A percentile compares a stretch with the other conserved stretches of the same genome.
These are phyloP conservation scores for Eumeta japonica DNA, from an alignment of 1,140 invertebrate species.

Conservation along the genomic window DNA sequence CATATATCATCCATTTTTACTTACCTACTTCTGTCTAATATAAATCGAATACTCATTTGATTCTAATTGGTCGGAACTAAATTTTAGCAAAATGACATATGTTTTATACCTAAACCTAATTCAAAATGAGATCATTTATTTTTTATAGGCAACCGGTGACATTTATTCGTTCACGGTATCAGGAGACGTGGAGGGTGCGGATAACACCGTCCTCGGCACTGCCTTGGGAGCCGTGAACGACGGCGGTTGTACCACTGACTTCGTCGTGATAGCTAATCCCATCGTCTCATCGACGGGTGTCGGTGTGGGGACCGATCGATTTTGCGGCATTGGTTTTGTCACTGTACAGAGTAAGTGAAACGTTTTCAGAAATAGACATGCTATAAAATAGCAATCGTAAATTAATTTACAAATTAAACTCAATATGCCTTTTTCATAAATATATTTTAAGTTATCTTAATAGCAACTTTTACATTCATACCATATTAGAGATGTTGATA, in stretches of 20 bases:
- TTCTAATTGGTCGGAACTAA: no score
- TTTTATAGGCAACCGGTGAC: slow-evolving; percentile 43
- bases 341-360: slow-evolving; percentile 63
- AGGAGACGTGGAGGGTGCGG: slow-evolving; percentile 63
- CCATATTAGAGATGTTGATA: no score
- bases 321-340: slow-evolving; percentile 71
- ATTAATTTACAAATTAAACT: no score
- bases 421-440: no score
- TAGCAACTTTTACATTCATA: no score
- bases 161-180: slow-evolving; percentile 69
- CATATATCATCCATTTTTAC: no score
- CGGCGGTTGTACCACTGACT: slow-evolving; percentile 66
- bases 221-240: slow-evolving; percentile 54
- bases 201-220: slow-evolving; percentile 57
- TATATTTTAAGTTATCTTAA: no score
- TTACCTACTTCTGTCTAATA: no score
- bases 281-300: slow-evolving; percentile 42
- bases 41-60: no score
- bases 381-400: slow-evolving; percentile 7
- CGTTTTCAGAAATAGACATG: no score
- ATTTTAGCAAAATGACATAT: no score
- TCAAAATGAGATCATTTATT: slow-evolving; percentile 18
- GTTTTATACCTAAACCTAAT: slow-evolving; percentile 31
- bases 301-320: slow-evolving; percentile 61
- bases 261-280: slow-evolving; percentile 73